Evolutionary conservation across 2,888 invertebrate species (phyloP).

Genomic region (Dastarcus helophoroides): DNA sequence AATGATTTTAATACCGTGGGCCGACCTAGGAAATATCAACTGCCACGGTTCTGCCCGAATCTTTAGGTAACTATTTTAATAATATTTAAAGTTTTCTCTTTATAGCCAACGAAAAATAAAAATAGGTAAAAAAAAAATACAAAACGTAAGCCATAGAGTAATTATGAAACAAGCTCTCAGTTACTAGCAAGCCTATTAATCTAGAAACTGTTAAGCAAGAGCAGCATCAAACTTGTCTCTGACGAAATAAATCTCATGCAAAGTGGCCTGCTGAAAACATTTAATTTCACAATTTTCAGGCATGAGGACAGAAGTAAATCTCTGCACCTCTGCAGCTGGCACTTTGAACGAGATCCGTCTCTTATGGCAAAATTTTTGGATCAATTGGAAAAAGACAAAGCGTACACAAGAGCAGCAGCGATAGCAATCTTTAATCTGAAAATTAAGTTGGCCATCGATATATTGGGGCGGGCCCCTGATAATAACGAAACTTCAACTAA

Average conservation of each 20-base stretch:
- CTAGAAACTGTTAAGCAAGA: too few species aligned
- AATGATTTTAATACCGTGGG: conserved; percentile 47
- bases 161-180: background rate
- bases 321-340: conserved; percentile 83
- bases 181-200: too few species aligned
- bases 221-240: too few species aligned
- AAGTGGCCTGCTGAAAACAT: background rate
- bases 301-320: conserved; percentile 69
- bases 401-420: conserved; percentile 76
- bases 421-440: conserved; percentile 84
- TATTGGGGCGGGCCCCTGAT: conserved; percentile 61
- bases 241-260: too few species aligned
- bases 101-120: background rate
- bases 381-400: conserved; percentile 59
- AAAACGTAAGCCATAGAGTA: too few species aligned
- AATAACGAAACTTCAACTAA: conserved; percentile 27
- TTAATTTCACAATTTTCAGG: conserved; percentile 31
- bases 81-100: conserved; percentile 1
- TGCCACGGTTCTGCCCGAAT: conserved; percentile 42
- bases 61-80: conserved; percentile 42
- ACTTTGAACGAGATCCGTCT: conserved; percentile 59
- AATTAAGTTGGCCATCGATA: conserved; percentile 72
- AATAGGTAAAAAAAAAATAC: too few species aligned
- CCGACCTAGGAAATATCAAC: conserved; percentile 48
- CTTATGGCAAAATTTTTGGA: conserved; percentile 47